A percentile compares a stretch with the other conserved stretches of the same genome.
These are phyloP conservation scores for Agrotis exclamationis DNA, from an alignment of 2,888 invertebrate species.

Conservation along the genomic window DNA sequence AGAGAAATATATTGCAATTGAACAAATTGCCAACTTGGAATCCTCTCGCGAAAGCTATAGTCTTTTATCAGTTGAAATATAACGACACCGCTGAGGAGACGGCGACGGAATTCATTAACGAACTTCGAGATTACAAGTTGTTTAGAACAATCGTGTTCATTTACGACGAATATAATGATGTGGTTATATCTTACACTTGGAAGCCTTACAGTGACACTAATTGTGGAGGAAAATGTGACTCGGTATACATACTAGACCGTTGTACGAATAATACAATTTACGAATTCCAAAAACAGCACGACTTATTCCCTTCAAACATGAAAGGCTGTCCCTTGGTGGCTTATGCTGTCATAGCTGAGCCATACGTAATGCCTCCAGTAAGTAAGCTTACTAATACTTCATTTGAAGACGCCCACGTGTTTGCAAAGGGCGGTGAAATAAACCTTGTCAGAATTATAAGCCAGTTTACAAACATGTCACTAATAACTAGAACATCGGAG, in stretches of 20 bases:
- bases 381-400: constrained; percentile 71
- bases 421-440: constrained; percentile 85
- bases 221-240: constrained; percentile 84
- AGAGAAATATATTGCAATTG: constrained; percentile 85
- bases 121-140: constrained; percentile 82
- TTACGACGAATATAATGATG: constrained; percentile 74
- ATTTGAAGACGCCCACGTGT: constrained; percentile 82
- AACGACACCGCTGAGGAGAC: constrained; percentile 76
- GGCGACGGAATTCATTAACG: constrained; percentile 84
- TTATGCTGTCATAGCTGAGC: constrained; percentile 86
- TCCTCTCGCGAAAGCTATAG: constrained; percentile 87
- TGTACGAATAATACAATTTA: constrained; percentile 79
- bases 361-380: constrained; percentile 86
- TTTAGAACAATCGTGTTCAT: constrained; percentile 85
- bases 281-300: constrained; percentile 75
- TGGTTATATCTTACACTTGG: constrained; percentile 87
- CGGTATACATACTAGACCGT: constrained; percentile 83
- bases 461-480: constrained; percentile 86
- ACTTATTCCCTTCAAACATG: constrained; percentile 85
- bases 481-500: constrained; percentile 82
- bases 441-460: constrained; percentile 87
- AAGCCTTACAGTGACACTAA: constrained; percentile 84
- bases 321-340: constrained; percentile 85
- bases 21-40: constrained; percentile 89
- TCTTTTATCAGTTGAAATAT: constrained; percentile 81